Percentiles rank a stretch among this genome's conserved stretches.
phyloP scores from a whole-genome alignment of 2,113 vertebrate species.

The Gadus macrocephalus region DNA sequence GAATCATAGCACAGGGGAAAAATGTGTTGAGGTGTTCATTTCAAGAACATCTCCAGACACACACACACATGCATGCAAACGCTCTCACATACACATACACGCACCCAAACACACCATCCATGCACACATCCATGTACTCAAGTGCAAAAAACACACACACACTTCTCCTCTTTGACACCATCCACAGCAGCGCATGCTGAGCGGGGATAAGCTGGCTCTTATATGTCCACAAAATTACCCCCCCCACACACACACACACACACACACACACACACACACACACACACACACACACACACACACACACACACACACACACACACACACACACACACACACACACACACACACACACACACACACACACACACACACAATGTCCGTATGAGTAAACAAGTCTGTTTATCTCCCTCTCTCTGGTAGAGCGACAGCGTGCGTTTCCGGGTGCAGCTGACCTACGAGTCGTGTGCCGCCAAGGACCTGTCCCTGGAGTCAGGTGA shows the following conservation, averaged over 20 bases:
- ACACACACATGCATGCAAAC: neutral
- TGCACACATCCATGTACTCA: neutral
- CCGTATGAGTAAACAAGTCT: too few species aligned
- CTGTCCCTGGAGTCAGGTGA: slow-evolving; percentile 71
- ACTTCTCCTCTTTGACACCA: neutral
- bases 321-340: neutral
- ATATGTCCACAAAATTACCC: neutral
- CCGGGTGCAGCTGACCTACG: slow-evolving; percentile 77
- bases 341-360: neutral
- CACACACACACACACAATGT: neutral
- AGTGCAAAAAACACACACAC: slow-evolving; percentile 5
- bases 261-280: neutral
- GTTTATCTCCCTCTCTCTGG: slow-evolving; percentile 17
- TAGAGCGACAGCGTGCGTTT: slow-evolving; percentile 74
- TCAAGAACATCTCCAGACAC: neutral
- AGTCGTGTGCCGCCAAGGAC: slow-evolving; percentile 66
- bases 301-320: neutral
- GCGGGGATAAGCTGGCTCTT: neutral
- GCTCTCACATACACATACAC: neutral
- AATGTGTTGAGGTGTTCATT: neutral
- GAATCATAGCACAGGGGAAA: slow-evolving; percentile 29
- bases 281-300: neutral
- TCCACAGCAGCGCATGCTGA: neutral
- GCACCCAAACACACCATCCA: neutral
- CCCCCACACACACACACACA: too few species aligned